Percentiles rank a stretch among this genome's conserved stretches.
Evolutionary conservation across 2,888 invertebrate species (phyloP).

Genomic region (Phortica okadai): DNA sequence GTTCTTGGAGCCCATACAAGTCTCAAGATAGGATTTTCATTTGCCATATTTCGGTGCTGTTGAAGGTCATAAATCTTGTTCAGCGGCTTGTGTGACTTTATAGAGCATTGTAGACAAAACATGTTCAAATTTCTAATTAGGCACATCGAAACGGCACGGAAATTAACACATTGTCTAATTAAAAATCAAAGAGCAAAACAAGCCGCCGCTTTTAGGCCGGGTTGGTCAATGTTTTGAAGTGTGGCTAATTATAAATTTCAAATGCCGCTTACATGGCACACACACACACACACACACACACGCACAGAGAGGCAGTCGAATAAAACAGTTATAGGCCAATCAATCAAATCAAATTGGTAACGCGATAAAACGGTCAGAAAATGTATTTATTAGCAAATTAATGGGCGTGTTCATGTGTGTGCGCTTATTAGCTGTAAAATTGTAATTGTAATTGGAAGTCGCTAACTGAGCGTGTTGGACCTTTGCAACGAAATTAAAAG

Average conservation of each 20-base stretch:
- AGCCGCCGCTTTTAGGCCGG: not conserved
- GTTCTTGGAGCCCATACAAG: not conserved
- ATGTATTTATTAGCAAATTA: constrained; percentile 25
- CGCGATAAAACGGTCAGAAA: not conserved
- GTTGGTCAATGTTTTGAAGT: not conserved
- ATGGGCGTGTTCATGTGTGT: constrained; percentile 6
- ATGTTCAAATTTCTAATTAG: constrained; percentile 23
- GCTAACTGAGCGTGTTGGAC: not conserved
- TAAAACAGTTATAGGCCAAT: constrained; percentile 11
- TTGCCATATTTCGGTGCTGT: not conserved
- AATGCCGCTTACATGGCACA: constrained; percentile 12
- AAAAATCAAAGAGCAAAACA: constrained; percentile 18
- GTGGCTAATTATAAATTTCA: constrained; percentile 20
- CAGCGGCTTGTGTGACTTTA: not conserved
- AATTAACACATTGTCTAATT: constrained; percentile 33
- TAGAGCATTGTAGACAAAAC: not conserved
- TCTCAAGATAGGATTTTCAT: not conserved
- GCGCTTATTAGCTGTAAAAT: constrained; percentile 3
- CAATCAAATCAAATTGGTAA: constrained; percentile 25
- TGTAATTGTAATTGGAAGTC: not conserved
- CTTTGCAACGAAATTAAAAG: constrained; percentile 19
- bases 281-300: not conserved
- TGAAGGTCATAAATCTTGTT: constrained; percentile 21
- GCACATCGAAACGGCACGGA: constrained; percentile 13
- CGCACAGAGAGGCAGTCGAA: not conserved